Evolutionary conservation across 2,797 vertebrate genomes (phyloP), one percentile per base, ranked within the genome.

Genomic region (Crax fasciolata): DNA sequence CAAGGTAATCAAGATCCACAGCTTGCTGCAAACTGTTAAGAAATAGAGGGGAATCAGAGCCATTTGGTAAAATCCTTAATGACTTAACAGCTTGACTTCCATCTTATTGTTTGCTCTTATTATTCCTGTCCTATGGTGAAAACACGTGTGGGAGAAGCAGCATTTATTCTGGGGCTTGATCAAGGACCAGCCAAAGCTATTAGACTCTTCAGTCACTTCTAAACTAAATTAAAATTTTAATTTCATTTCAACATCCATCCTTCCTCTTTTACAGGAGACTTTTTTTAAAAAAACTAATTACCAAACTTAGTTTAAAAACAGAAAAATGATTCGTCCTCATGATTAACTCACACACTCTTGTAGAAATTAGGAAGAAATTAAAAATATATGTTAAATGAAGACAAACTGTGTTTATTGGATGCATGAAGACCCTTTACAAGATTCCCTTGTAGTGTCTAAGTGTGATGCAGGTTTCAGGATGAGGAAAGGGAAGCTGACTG

Each of bases 51-150:
- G 83, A 87, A 88, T 96, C 71, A 21, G 82, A 88, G 67, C 41
- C 93, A 93, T 90, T 93, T 95, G 94, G 95, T 95, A 91, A 91
- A 93, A 94, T 65, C 93, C 73, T 95, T 94, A 95, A 91, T 89
- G 91, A 89, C 52, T 95, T 84, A 89, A 90, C 90, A 94, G 84
- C 88, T 96, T 95, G 88, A 87, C 67, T 96, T 89, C 74, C 63
- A 83, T 11, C 66, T 79, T 78, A 95, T 95, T 96, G 93, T 97
- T 96, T 84, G 84, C 80, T 93, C 80, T 82, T 82, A 91, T 96
- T 96, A 95, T 95, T 94, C 66, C 65, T 25, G 25, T 58, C 73
- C 78, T 73, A 94, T 93, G 84, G 92, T 73, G 74, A 88, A 96
- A 96, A 95, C 87, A 83, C 19, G 83, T 79, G 91, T 57, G 84